These are phyloP conservation scores for Tiliacea aurago DNA, from an alignment of 2,888 invertebrate species.

Conservation along the genomic window DNA sequence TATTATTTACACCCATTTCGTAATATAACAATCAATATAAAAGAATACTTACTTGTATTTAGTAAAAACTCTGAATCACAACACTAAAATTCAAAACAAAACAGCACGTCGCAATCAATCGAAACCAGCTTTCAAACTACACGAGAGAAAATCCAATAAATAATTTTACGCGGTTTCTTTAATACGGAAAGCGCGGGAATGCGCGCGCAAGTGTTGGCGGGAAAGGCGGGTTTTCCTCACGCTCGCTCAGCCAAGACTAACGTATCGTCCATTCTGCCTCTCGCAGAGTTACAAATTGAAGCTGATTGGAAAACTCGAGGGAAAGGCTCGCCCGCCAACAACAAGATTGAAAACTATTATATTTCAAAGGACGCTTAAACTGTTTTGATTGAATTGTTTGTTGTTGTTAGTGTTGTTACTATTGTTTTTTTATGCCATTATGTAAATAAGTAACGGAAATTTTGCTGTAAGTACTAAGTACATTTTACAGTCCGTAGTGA, in stretches of 20 bases:
- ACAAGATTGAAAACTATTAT: conserved; percentile 50
- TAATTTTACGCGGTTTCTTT: conserved; percentile 42
- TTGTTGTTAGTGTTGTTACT: conserved; percentile 26
- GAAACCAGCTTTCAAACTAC: conserved; percentile 12
- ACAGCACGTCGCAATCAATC: conserved; percentile 20
- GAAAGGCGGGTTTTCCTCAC: conserved; percentile 48
- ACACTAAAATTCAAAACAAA: conserved; percentile 26
- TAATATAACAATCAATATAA: not conserved
- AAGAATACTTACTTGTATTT: conserved; percentile 35
- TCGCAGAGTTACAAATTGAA: conserved; percentile 51
- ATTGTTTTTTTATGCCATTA: conserved; percentile 22
- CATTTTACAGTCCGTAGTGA: not conserved
- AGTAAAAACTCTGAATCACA: conserved; percentile 22
- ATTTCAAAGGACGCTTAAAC: conserved; percentile 39
- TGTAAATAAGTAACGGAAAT: conserved; percentile 24
- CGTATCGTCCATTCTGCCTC: conserved; percentile 55
- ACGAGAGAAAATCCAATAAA: conserved; percentile 35
- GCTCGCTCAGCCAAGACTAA: conserved; percentile 66
- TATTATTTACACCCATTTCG: not conserved
- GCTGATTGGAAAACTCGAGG: conserved; percentile 59
- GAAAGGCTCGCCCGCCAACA: conserved; percentile 45
- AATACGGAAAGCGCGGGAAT: conserved; percentile 55
- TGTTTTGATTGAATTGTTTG: conserved; percentile 52
- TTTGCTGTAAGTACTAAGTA: not conserved
- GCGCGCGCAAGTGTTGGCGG: conserved; percentile 43